Percentiles rank a stretch among this genome's conserved stretches.
Conservation (phyloP, 2,888 invertebrate species). For the Orchesella flavescens region DNA sequence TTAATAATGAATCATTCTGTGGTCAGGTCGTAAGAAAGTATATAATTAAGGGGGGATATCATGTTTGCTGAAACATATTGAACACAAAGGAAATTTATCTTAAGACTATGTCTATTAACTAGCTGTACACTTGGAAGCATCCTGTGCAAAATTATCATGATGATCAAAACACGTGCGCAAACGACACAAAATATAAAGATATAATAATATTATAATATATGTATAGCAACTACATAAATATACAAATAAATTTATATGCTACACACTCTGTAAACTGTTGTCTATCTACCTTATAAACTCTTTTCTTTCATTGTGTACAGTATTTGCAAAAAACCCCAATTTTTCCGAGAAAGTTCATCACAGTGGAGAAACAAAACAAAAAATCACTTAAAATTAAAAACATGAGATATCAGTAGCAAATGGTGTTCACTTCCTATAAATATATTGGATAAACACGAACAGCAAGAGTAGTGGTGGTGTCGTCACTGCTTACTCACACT, state of each 20-base stretch:
- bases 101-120: background rate
- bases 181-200: background rate
- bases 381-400: slow-evolving; percentile 24
- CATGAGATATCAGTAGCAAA: slow-evolving; percentile 17
- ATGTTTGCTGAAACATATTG: slow-evolving; percentile 5
- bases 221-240: too few species aligned
- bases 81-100: slow-evolving; percentile 28
- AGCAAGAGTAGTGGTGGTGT: background rate
- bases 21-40: too few species aligned
- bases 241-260: too few species aligned
- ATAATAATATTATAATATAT: too few species aligned
- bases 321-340: slow-evolving; percentile 12
- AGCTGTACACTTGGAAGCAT: slow-evolving; percentile 20
- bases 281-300: too few species aligned
- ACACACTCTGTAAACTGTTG: too few species aligned
- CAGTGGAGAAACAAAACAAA: slow-evolving; percentile 44
- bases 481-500: background rate
- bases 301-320: background rate
- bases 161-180: slow-evolving; percentile 12
- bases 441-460: slow-evolving; percentile 1
- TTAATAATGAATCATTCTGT: too few species aligned
- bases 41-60: too few species aligned
- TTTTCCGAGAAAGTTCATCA: slow-evolving; percentile 29
- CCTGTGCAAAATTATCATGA: slow-evolving; percentile 40
- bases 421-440: slow-evolving; percentile 12